Percentiles rank a stretch among this genome's conserved stretches.
Evolutionary conservation across 2,797 vertebrate genomes (phyloP).

Genomic region (Balearica regulorum): DNA sequence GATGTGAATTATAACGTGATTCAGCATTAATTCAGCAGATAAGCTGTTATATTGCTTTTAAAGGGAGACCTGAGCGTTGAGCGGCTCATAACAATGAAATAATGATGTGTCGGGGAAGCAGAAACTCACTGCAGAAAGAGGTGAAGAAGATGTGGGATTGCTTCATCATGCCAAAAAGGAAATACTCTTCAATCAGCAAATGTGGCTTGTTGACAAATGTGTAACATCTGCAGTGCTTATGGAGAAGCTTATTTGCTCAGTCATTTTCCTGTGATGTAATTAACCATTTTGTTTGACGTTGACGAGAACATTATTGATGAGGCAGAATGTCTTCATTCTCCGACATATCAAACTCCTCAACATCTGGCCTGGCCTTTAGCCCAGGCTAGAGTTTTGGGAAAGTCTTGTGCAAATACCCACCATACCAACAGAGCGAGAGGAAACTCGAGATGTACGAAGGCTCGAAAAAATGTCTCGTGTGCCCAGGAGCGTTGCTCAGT

Average conservation of each 20-base stretch:
- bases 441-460: neutral
- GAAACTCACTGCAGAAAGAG: neutral
- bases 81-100: neutral
- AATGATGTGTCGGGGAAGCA: neutral
- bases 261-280: slow-evolving; percentile 37
- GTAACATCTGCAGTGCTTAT: neutral
- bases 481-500: neutral
- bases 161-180: neutral
- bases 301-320: neutral
- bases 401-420: neutral
- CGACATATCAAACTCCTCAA: neutral
- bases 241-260: neutral
- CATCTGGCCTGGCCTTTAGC: neutral
- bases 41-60: neutral
- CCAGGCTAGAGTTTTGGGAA: neutral
- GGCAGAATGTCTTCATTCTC: neutral
- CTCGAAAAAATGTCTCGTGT: neutral
- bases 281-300: neutral
- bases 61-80: neutral
- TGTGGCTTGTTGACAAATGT: neutral
- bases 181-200: neutral
- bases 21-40: neutral
- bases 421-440: neutral
- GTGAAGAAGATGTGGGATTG: neutral
- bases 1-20: neutral